Base-by-base conservation (phyloP, 2,113 vertebrate species). In the Entelurus aequoreus region DNA sequence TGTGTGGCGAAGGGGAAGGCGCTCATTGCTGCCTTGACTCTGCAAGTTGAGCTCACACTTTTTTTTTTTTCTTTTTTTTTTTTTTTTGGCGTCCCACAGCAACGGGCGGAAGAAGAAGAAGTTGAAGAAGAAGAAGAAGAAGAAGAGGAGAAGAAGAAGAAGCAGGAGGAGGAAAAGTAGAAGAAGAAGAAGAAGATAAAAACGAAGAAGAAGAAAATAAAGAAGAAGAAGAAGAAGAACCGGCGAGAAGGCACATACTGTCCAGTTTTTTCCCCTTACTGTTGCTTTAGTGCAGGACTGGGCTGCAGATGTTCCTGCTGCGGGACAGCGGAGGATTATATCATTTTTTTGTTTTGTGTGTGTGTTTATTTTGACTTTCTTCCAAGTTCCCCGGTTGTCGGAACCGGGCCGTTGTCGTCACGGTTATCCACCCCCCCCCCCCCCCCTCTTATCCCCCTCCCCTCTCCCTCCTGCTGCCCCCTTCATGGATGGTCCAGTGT, bases 401-500 rank as follows among this genome's bases (percentile, higher is more conserved):
- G 60, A 66, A 77, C 74, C 77, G 77, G 77, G 62, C 71, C 69
- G 72, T 76, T 86, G 83, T 86, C 88, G 85, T 90, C 88, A 88
- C 85, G 87, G 82, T 12, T 81, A 78, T 19, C 19, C 19, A 75
- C 82, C 77, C 70, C 71, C 72, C 63, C n/a, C 70, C 53, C 61
- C 76, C 72, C 44, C 52, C 36, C 59, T 11, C 21, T 62, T 47
- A 42, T 16, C 48, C 48, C 54, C 63, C 64, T 28, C 28, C 28
- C 28, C 28, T 28, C 28, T 28, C 66, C 10, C 42, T 4, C 6
- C 42, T 44, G 42, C 57, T 28, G 62, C 69, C 84, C 85, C 76
- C 84, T 89, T 86, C 85, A 89, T 90, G 89, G 89, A 90, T 88
- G 86, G 86, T 82, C 51, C 80, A 84, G 84, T 75, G 79, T 84